phyloP scores from a whole-genome alignment of 2,888 invertebrate genomes.

The Melitaea athalia region DNA sequence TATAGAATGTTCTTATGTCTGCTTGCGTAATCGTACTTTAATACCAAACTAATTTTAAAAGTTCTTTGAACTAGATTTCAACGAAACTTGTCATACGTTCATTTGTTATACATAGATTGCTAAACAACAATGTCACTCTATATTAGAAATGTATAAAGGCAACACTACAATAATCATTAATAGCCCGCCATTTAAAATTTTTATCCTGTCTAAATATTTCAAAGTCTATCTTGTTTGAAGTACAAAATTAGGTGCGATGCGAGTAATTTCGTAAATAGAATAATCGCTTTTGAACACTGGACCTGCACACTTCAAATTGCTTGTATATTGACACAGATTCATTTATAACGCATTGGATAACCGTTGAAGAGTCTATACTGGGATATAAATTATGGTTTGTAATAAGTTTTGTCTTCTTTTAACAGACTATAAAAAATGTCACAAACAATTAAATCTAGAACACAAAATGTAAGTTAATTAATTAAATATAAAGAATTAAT shows the following conservation, averaged over 20 bases:
- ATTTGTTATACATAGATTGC: too few species aligned
- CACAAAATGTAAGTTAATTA: too few species aligned
- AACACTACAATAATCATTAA: not conserved
- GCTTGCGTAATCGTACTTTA: too few species aligned
- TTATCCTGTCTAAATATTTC: slow-evolving; percentile 13
- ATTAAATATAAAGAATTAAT: too few species aligned
- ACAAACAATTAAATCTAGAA: too few species aligned
- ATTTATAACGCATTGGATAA: slow-evolving; percentile 1
- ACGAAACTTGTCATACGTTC: too few species aligned
- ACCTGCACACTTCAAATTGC: slow-evolving; percentile 18
- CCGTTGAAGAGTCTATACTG: not conserved
- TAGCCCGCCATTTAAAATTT: not conserved
- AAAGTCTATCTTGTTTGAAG: slow-evolving; percentile 12
- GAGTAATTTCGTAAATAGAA: slow-evolving; percentile 42
- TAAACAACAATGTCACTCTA: too few species aligned
- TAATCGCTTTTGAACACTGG: slow-evolving; percentile 39
- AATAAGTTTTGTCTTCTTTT: not conserved
- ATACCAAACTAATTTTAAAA: too few species aligned
- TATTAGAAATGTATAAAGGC: too few species aligned
- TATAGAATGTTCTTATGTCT: too few species aligned
- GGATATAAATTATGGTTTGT: not conserved
- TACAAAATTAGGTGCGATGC: slow-evolving; percentile 42
- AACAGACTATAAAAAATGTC: not conserved
- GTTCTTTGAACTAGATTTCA: too few species aligned
- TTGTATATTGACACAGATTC: slow-evolving; percentile 15